A percentile compares a stretch with the other conserved stretches of the same genome.
These are phyloP conservation scores for Leucopternis melanops DNA, from an alignment of 2,113 vertebrate genomes.

Conservation along the genomic window DNA sequence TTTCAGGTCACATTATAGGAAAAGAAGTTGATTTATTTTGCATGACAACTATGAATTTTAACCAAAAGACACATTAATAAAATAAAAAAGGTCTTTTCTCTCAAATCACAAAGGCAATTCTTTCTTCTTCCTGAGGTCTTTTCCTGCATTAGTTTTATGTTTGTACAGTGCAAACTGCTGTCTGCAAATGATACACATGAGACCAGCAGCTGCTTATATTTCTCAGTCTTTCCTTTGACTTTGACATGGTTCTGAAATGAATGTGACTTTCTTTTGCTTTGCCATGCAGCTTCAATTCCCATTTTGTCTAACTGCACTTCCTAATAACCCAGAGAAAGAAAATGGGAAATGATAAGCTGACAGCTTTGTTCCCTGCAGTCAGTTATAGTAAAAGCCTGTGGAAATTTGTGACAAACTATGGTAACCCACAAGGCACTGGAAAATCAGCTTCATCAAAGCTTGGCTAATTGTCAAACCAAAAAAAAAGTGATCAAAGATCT, in stretches of 20 bases:
- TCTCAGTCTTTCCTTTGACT: slow-evolving; percentile 12
- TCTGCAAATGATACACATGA: neutral
- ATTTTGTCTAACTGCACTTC: slow-evolving; percentile 27
- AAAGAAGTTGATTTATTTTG: slow-evolving; percentile 79
- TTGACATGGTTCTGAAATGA: slow-evolving; percentile 16
- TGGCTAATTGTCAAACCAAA: neutral
- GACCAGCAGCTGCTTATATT: slow-evolving; percentile 28
- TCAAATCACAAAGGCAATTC: neutral
- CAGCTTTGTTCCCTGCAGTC: slow-evolving; percentile 18
- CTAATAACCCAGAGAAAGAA: neutral
- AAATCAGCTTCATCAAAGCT: neutral
- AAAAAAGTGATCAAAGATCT: neutral
- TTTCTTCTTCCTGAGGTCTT: neutral
- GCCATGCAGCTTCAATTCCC: neutral
- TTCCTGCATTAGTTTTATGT: neutral
- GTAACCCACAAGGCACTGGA: neutral
- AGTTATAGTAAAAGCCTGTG: neutral
- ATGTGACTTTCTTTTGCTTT: slow-evolving; percentile 25
- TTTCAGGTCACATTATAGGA: slow-evolving; percentile 68
- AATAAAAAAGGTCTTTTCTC: slow-evolving; percentile 32
- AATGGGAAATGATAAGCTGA: neutral
- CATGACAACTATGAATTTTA: slow-evolving; percentile 81
- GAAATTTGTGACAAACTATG: neutral
- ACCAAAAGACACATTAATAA: slow-evolving; percentile 71
- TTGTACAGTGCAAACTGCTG: neutral